Percentiles rank a stretch among this genome's conserved stretches.
Evolutionary conservation across 2,113 vertebrate species (phyloP).

Genomic region (Hydropotes inermis): DNA sequence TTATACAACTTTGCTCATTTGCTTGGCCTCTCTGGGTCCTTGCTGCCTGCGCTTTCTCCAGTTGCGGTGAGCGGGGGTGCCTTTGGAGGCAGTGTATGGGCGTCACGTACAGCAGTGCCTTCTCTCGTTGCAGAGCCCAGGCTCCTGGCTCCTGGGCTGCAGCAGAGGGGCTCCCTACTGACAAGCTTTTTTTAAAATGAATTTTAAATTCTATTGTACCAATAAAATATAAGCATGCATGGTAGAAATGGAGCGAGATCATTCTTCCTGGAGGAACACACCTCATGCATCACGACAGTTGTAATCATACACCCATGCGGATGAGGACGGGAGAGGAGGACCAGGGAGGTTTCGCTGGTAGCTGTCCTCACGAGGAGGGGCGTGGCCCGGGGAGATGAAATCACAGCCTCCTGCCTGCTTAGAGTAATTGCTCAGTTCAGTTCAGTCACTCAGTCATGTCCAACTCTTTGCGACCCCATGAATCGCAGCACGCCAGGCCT

Average conservation of each 20-base stretch:
- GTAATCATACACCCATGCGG: rapidly evolving
- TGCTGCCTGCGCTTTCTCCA: background rate
- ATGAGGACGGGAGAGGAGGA: background rate
- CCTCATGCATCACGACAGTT: background rate
- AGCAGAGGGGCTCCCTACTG: background rate
- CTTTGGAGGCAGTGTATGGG: rapidly evolving
- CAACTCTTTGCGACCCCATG: background rate
- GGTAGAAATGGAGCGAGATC: background rate
- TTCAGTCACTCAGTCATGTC: background rate
- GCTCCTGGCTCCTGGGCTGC: background rate
- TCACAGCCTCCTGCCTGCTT: background rate
- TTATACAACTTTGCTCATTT: background rate
- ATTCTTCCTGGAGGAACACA: background rate
- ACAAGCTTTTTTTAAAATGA: background rate
- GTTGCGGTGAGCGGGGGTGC: rapidly evolving
- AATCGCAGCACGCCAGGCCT: rapidly evolving
- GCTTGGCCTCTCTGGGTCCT: rapidly evolving
- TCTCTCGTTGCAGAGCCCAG: background rate
- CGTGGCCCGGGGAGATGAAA: background rate
- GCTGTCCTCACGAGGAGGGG: background rate
- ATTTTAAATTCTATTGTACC: background rate
- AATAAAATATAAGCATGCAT: background rate
- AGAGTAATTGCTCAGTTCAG: background rate
- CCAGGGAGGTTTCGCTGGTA: rapidly evolving
- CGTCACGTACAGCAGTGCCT: rapidly evolving